A percentile compares a stretch with the other conserved stretches of the same genome.
Conservation (phyloP, 2,888 invertebrate species). For the Neoascia interrupta region DNA sequence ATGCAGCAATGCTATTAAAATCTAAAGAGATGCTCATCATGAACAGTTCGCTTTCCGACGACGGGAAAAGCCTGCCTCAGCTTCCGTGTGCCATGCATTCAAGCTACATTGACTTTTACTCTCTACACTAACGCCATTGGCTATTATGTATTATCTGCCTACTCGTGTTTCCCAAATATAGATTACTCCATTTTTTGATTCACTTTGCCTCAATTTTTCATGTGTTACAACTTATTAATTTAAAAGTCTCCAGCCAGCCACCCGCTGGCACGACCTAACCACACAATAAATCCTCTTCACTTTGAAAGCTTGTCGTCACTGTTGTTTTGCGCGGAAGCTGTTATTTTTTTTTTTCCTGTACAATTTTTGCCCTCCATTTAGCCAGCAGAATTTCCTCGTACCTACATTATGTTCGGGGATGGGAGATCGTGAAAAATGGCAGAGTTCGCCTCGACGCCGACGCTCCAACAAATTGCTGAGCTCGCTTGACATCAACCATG, state of each 20-base stretch:
- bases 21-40: too few species aligned
- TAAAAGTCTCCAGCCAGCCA: slow-evolving; percentile 31
- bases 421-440: slow-evolving; percentile 20
- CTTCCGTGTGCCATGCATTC: too few species aligned
- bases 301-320: slow-evolving; percentile 54
- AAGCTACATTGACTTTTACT: too few species aligned
- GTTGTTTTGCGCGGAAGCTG: slow-evolving; percentile 14
- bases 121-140: too few species aligned
- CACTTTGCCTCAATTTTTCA: slow-evolving; percentile 45
- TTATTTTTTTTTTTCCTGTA: slow-evolving; percentile 27
- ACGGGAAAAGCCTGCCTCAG: too few species aligned
- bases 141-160: too few species aligned
- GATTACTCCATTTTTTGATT: slow-evolving; percentile 41
- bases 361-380: neutral
- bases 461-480: slow-evolving; percentile 45
- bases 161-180: slow-evolving; percentile 8
- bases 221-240: slow-evolving; percentile 55
- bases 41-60: too few species aligned
- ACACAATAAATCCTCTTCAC: slow-evolving; percentile 53
- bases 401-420: neutral
- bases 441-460: slow-evolving; percentile 2
- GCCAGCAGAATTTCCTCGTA: neutral
- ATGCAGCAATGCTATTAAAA: too few species aligned
- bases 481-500: slow-evolving; percentile 37
- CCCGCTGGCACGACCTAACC: slow-evolving; percentile 31